Percentiles rank a stretch among this genome's conserved stretches.
Conservation (phyloP, 1,140 invertebrate genomes). For the Cryptotermes secundus region DNA sequence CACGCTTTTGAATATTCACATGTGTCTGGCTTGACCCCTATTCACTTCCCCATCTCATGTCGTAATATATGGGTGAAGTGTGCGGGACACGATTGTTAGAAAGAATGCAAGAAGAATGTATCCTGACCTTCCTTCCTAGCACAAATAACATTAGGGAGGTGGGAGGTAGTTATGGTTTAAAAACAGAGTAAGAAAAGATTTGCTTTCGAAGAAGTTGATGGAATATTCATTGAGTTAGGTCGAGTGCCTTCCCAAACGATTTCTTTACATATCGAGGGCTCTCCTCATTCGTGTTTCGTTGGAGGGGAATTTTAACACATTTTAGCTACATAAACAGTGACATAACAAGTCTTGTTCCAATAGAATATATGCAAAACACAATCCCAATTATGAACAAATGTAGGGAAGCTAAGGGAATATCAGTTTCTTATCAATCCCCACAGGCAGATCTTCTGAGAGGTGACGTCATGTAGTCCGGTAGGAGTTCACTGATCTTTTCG, state of each 20-base stretch:
- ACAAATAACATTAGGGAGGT: neutral
- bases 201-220: neutral
- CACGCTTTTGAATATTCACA: neutral
- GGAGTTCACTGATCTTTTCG: too few relatives aligned
- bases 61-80: slow-evolving; percentile 6
- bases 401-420: too few relatives aligned
- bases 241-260: neutral
- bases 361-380: too few relatives aligned
- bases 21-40: neutral
- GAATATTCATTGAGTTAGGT: neutral
- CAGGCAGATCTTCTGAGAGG: too few relatives aligned
- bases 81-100: neutral
- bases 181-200: neutral
- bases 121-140: neutral
- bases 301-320: neutral
- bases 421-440: too few relatives aligned
- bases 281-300: neutral
- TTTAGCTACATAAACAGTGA: neutral
- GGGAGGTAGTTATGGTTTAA: neutral
- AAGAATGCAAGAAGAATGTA: neutral
- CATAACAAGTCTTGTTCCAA: too few relatives aligned
- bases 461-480: too few relatives aligned
- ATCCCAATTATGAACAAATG: too few relatives aligned
- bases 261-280: neutral
- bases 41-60: neutral